phyloP scores from a whole-genome alignment of 2,113 vertebrate species.

The Cyprinodon tularosa region DNA sequence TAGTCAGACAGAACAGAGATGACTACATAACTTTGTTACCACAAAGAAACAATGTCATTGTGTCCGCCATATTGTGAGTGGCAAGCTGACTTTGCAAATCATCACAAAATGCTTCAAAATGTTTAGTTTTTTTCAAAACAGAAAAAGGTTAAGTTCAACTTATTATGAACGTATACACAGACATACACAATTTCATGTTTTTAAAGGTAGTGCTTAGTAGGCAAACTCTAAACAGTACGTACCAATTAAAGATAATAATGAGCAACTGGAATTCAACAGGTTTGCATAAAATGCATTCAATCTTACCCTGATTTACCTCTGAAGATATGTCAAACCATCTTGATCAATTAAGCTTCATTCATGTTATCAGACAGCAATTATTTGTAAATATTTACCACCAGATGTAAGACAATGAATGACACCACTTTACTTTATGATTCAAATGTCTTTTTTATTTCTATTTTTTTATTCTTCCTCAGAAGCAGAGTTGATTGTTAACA shows the following conservation, averaged over 20 bases:
- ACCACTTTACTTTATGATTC: too few species aligned
- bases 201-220: neutral
- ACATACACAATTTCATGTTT: neutral
- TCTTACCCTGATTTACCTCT: neutral
- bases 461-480: neutral
- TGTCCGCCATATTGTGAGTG: neutral
- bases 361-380: neutral
- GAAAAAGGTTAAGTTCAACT: neutral
- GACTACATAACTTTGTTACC: too few species aligned
- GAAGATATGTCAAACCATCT: neutral
- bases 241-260: too few species aligned
- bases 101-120: neutral
- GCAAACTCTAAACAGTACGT: neutral
- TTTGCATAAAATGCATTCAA: too few species aligned
- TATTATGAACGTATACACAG: neutral
- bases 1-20: too few species aligned
- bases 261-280: neutral
- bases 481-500: neutral
- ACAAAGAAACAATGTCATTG: too few species aligned
- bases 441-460: neutral
- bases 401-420: neutral
- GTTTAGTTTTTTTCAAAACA: neutral
- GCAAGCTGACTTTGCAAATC: neutral
- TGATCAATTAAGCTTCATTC: neutral
- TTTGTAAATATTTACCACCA: neutral